Percentiles rank a stretch among this genome's conserved stretches.
These are phyloP conservation scores for Calephelis perditalis DNA, from an alignment of 2,888 invertebrate genomes.

Conservation along the genomic window DNA sequence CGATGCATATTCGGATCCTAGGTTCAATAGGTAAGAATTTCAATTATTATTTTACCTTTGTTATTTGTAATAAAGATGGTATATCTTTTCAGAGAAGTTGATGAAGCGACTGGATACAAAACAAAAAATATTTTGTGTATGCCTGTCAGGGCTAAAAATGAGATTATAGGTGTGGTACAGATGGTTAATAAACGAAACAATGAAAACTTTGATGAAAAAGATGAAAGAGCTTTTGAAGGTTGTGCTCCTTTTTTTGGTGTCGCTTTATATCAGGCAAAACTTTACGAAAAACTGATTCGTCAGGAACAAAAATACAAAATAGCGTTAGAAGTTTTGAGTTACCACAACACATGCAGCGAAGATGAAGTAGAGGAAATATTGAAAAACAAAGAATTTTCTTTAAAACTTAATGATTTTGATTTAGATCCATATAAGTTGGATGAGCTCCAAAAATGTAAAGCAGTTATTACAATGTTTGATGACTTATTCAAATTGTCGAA, in stretches of 20 bases:
- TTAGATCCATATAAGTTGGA: slow-evolving; percentile 85
- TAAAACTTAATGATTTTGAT: slow-evolving; percentile 78
- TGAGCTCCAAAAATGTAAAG: slow-evolving; percentile 84
- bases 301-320: slow-evolving; percentile 91
- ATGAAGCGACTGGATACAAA: slow-evolving; percentile 82
- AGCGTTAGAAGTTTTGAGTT: slow-evolving; percentile 89
- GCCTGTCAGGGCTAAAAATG: slow-evolving; percentile 89
- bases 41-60: background rate
- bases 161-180: slow-evolving; percentile 91
- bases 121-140: slow-evolving; percentile 90
- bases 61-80: too few species aligned
- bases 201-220: slow-evolving; percentile 77
- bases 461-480: slow-evolving; percentile 86
- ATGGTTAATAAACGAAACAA: slow-evolving; percentile 87
- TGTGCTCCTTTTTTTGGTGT: slow-evolving; percentile 92
- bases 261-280: slow-evolving; percentile 89
- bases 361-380: slow-evolving; percentile 78
- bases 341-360: slow-evolving; percentile 88
- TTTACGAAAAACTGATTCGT: slow-evolving; percentile 88
- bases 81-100: slow-evolving; percentile 71
- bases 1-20: slow-evolving; percentile 88
- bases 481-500: slow-evolving; percentile 82
- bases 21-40: slow-evolving; percentile 81
- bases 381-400: slow-evolving; percentile 29
- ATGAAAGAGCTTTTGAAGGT: slow-evolving; percentile 89